Evolutionary conservation across 2,888 invertebrate genomes (phyloP).

Genomic region (Microplitis deprimator): DNA sequence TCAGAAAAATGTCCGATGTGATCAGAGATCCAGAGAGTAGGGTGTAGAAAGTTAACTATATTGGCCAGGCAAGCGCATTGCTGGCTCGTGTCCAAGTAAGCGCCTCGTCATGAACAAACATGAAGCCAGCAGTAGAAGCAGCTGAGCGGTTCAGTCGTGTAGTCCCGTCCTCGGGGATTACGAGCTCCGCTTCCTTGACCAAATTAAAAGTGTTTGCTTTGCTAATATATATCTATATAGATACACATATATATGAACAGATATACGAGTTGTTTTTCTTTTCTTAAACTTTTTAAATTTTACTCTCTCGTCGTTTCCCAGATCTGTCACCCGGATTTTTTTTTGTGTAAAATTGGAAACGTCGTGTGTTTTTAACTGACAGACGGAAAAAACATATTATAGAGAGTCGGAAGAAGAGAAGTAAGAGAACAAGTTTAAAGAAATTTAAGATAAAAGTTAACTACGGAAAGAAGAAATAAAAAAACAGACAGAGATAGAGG

Average conservation of each 20-base stretch:
- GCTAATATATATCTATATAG: not conserved
- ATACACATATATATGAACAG: not conserved
- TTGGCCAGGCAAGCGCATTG: constrained; percentile 64
- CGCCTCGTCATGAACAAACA: constrained; percentile 60
- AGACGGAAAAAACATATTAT: not conserved
- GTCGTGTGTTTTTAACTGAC: not conserved
- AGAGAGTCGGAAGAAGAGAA: constrained; percentile 5
- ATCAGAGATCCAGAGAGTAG: constrained; percentile 20
- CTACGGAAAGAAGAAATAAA: constrained; percentile 27
- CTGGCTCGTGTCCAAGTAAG: constrained; percentile 67
- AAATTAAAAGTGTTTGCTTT: constrained; percentile 11
- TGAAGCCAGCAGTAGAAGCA: constrained; percentile 51
- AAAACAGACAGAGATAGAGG: constrained; percentile 40
- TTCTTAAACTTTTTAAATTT: not conserved
- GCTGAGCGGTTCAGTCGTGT: constrained; percentile 54
- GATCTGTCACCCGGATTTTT: not conserved
- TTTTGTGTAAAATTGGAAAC: not conserved
- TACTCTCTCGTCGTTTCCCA: not conserved
- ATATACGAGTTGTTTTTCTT: not conserved
- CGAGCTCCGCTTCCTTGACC: constrained; percentile 37
- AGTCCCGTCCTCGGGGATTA: constrained; percentile 50
- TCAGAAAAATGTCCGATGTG: constrained; percentile 26
- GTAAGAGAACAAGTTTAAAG: constrained; percentile 2
- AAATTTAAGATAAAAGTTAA: not conserved
- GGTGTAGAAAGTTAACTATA: constrained; percentile 44